Evolutionary conservation across 2,797 vertebrate species (phyloP), one percentile per base, ranked within the genome.

Genomic region (Danio kyathit): DNA sequence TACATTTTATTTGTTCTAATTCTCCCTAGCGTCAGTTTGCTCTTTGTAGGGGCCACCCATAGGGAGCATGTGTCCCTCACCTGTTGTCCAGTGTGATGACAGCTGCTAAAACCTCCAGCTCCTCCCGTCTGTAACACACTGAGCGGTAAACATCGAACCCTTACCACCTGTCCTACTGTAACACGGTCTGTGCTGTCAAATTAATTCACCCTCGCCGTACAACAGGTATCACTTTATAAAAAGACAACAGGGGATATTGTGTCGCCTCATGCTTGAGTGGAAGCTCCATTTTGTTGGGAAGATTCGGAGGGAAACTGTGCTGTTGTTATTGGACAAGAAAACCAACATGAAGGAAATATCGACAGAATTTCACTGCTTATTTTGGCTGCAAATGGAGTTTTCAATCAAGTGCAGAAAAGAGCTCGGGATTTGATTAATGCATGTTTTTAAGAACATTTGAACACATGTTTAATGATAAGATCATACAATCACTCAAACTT

Each of bases 31-130:
- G 38, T 5, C 13, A 13, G 54, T 38, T 1, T 12, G 2, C n/a
- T 72, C 48, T 29, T 19, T 71, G 5, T 46, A 38, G 67, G 59
- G 73, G 60, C 66, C 44, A 21, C 77, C 65, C 41, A 56, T 38
- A 38, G 71, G 57, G 72, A 49, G 70, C 85, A 83, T 81, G 83
- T 84, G 83, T 78, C 65, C 56, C 67, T 85, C 86, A 87, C 81
- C 86, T 87, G 86, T 87, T 74, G 52, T 60, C 57, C 77, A 19
- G 51, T 13, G 52, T 82, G 66, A 65, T 60, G 83, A 85, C 86
- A 87, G 86, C 86, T 85, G 85, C 21, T 52, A 59, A 67, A 43
- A 56, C 54, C 57, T 56, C 60, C 71, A 17, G 7, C 29, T 41
- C 19, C 57, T 54, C 76, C 70, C 49, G 49, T 64, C 57, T 14